A percentile compares a stretch with the other conserved stretches of the same genome.
Evolutionary conservation across 2,888 invertebrate species (phyloP).

Genomic region (Noctua comes): DNA sequence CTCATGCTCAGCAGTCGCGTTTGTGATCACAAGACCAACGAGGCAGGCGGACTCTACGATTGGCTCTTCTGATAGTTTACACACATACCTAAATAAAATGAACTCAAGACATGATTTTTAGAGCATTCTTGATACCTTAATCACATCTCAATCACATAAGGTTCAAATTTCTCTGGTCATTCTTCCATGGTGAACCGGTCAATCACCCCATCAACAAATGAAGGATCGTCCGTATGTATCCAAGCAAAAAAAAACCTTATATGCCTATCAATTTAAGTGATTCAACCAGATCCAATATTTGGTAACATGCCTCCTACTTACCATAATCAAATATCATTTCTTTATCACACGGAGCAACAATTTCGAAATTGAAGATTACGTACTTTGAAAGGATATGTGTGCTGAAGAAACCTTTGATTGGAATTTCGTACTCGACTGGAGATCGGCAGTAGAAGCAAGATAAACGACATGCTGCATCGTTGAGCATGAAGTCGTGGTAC

Average conservation of each 20-base stretch:
- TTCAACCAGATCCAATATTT: conserved; percentile 48
- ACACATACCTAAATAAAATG: too few species aligned
- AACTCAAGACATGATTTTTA: background rate
- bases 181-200: background rate
- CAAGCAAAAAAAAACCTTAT: conserved; percentile 17
- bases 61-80: too few species aligned
- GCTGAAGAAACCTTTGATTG: background rate
- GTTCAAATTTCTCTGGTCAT: background rate
- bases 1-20: too few species aligned
- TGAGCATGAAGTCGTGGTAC: background rate
- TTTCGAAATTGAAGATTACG: conserved; percentile 5
- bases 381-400: background rate
- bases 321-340: conserved; percentile 58
- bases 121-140: background rate
- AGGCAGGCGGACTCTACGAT: too few species aligned
- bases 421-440: too few species aligned
- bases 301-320: conserved; percentile 44
- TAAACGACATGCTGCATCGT: background rate
- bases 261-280: conserved; percentile 22
- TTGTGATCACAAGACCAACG: too few species aligned
- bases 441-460: background rate
- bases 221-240: background rate
- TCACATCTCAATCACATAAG: too few species aligned
- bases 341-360: conserved; percentile 4
- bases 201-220: conserved; percentile 6